Percentiles rank a stretch among this genome's conserved stretches.
Conservation (phyloP, 1,140 invertebrate species). For the Subanguina moxae region DNA sequence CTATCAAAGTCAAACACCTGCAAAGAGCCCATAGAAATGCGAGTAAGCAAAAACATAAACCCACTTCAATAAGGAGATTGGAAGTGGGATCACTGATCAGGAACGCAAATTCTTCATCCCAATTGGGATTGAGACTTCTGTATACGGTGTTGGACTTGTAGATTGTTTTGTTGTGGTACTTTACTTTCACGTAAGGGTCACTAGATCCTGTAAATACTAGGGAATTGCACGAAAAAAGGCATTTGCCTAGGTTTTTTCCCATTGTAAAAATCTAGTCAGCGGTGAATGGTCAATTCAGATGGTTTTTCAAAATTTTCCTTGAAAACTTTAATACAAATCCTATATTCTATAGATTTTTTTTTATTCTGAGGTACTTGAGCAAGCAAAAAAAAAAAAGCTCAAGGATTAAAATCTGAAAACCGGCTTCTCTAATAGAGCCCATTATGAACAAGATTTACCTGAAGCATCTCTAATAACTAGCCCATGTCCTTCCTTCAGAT, state of each 20-base stretch:
- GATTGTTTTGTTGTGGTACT: slow-evolving; percentile 59
- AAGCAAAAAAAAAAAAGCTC: no score
- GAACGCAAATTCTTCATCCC: slow-evolving; percentile 63
- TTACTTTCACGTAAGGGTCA: slow-evolving; percentile 65
- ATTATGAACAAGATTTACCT: slow-evolving; percentile 18
- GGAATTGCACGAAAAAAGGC: slow-evolving; percentile 10
- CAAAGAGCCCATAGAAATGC: background rate
- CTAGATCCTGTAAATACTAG: slow-evolving; percentile 58
- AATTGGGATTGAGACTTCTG: slow-evolving; percentile 64
- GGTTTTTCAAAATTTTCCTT: background rate
- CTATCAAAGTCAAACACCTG: slow-evolving; percentile 96
- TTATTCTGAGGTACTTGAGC: no score
- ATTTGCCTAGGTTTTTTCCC: no score
- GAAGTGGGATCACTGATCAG: slow-evolving; percentile 52
- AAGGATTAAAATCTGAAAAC: no score
- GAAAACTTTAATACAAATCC: no score
- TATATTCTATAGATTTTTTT: no score
- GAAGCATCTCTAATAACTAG: slow-evolving; percentile 52
- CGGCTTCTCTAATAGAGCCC: no score
- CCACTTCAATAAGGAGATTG: slow-evolving; percentile 34
- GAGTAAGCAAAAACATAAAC: background rate
- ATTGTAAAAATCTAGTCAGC: slow-evolving; percentile 18
- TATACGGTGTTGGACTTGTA: slow-evolving; percentile 62
- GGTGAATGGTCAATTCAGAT: no score
- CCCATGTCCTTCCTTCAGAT: slow-evolving; percentile 48